These are phyloP conservation scores for Baronia brevicornis DNA, from an alignment of 2,888 invertebrate genomes.

Conservation along the genomic window DNA sequence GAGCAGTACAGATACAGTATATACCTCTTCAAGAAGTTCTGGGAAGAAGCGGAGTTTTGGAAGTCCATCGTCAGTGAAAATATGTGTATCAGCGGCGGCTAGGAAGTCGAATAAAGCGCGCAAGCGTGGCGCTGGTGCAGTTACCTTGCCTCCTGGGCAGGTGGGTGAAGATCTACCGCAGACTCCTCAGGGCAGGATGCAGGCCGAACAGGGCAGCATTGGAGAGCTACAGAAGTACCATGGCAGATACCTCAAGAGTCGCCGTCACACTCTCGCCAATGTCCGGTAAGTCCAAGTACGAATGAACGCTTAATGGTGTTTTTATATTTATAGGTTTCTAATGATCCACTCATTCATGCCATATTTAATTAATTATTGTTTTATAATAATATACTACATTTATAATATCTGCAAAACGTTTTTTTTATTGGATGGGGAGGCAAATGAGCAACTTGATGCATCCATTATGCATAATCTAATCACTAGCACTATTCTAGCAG, in stretches of 20 bases:
- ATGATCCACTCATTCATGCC: too few species aligned
- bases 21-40: conserved; percentile 64
- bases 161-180: conserved; percentile 50
- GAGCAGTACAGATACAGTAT: conserved; percentile 70
- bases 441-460: too few species aligned
- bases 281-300: conserved; percentile 85
- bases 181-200: conserved; percentile 81
- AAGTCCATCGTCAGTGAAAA: conserved; percentile 76
- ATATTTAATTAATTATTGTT: too few species aligned
- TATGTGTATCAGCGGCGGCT: conserved; percentile 73
- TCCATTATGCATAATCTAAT: too few species aligned
- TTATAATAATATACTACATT: too few species aligned
- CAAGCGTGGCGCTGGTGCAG: conserved; percentile 63
- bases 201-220: conserved; percentile 94
- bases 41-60: conserved; percentile 71
- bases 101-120: conserved; percentile 70
- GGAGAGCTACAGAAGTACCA: conserved; percentile 93
- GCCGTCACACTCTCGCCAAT: conserved; percentile 92
- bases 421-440: too few species aligned
- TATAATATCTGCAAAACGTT: too few species aligned
- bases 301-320: too few species aligned
- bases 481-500: too few species aligned
- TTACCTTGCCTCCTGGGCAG: conserved; percentile 37
- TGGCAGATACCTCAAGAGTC: conserved; percentile 87
- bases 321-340: too few species aligned